Conservation (phyloP, 2,888 invertebrate species). For the Argynnis bischoffii region DNA sequence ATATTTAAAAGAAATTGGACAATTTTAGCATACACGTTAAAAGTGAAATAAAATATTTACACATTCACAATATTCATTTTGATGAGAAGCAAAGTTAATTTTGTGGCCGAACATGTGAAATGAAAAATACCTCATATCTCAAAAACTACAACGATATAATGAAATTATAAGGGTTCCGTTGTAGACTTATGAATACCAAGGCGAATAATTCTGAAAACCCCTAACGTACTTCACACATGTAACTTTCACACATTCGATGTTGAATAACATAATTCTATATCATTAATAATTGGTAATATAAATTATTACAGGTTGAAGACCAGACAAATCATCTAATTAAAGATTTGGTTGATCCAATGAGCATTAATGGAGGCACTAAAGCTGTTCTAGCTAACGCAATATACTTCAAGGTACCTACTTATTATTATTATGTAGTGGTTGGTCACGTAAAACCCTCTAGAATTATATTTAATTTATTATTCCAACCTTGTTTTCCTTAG, state of each 20-base stretch:
- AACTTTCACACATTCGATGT: neutral
- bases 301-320: slow-evolving; percentile 62
- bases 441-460: neutral
- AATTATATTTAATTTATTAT: slow-evolving; percentile 2
- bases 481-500: slow-evolving; percentile 43
- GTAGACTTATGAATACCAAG: too few relatives aligned
- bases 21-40: too few relatives aligned
- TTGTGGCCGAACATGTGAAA: too few relatives aligned
- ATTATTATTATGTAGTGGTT: neutral
- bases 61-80: neutral
- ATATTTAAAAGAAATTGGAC: too few relatives aligned
- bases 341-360: slow-evolving; percentile 81
- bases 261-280: neutral
- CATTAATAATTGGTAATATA: neutral
- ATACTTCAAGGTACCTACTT: slow-evolving; percentile 86
- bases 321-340: slow-evolving; percentile 70
- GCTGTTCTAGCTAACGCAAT: slow-evolving; percentile 91
- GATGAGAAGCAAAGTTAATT: too few relatives aligned
- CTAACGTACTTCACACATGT: too few relatives aligned
- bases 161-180: too few relatives aligned
- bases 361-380: slow-evolving; percentile 78
- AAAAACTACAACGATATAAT: too few relatives aligned
- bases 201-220: too few relatives aligned
- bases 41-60: neutral
- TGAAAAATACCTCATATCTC: too few relatives aligned